Conservation (phyloP, 2,888 invertebrate species). For the Mylabris sibirica region DNA sequence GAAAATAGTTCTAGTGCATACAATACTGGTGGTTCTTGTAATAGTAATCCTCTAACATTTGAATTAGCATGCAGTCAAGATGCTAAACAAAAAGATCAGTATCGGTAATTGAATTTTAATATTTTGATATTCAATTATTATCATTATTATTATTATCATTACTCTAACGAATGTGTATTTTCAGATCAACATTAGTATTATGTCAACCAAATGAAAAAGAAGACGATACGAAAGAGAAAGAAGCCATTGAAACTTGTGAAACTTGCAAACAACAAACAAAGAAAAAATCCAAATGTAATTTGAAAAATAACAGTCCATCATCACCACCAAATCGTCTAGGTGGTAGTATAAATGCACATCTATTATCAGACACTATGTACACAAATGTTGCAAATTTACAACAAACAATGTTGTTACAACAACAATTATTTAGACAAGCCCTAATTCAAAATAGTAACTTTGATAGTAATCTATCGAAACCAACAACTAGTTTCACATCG, state of each 20-base stretch:
- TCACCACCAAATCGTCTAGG: conserved; percentile 48
- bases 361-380: conserved; percentile 71
- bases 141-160: too few relatives aligned
- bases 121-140: too few relatives aligned
- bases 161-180: conserved; percentile 20
- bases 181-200: conserved; percentile 53
- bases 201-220: conserved; percentile 50
- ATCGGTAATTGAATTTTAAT: conserved; percentile 40
- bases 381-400: conserved; percentile 74
- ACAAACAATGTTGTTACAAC: conserved; percentile 74
- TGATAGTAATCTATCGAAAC: conserved; percentile 45
- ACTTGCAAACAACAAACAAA: conserved; percentile 45
- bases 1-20: conserved; percentile 75
- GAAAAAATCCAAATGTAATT: conserved; percentile 51
- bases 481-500: conserved; percentile 63
- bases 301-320: conserved; percentile 50
- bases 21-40: conserved; percentile 79
- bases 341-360: conserved; percentile 40
- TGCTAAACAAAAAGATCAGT: conserved; percentile 57
- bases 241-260: conserved; percentile 47
- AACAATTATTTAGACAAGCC: conserved; percentile 68
- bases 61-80: conserved; percentile 62
- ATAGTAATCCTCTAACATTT: conserved; percentile 69
- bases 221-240: conserved; percentile 43
- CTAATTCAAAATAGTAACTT: conserved; percentile 57